These are phyloP conservation scores for Setipinna tenuifilis DNA, from an alignment of 2,797 vertebrate species.

Conservation along the genomic window DNA sequence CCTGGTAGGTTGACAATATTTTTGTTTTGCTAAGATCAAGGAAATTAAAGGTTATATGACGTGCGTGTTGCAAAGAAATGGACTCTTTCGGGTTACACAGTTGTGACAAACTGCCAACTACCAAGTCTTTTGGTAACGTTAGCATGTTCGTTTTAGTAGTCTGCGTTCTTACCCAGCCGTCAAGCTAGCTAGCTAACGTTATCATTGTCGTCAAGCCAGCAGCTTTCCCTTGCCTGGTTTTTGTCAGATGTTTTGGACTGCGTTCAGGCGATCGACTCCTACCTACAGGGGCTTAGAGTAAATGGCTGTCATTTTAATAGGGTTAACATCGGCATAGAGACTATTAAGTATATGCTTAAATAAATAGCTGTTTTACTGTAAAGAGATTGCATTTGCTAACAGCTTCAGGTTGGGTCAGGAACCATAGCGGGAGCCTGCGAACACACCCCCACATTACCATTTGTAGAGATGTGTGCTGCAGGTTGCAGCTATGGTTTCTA, in stretches of 20 bases:
- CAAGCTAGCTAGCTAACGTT: constrained; percentile 19
- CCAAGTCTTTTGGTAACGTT: background rate
- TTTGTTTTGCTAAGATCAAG: background rate
- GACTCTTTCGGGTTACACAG: background rate
- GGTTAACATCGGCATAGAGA: background rate
- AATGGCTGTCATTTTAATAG: background rate
- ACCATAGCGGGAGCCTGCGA: constrained; percentile 7
- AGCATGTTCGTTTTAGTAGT: background rate
- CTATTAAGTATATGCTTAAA: background rate
- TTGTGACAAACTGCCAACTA: background rate
- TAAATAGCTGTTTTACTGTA: background rate
- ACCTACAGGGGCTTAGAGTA: background rate
- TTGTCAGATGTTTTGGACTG: constrained; percentile 24
- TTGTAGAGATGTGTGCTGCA: constrained; percentile 9
- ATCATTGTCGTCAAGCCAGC: constrained; percentile 3
- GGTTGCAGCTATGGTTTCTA: constrained; percentile 4
- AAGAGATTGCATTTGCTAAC: background rate
- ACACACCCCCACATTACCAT: constrained; percentile 20
- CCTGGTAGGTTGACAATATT: background rate
- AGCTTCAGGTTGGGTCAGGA: background rate
- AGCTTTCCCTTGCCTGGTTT: constrained; percentile 12
- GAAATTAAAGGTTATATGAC: background rate
- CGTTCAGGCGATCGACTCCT: background rate
- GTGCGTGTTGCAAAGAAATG: background rate
- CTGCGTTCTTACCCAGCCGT: background rate